Base-by-base conservation (phyloP, 2,888 invertebrate species). In the Seira sanloemensis region DNA sequence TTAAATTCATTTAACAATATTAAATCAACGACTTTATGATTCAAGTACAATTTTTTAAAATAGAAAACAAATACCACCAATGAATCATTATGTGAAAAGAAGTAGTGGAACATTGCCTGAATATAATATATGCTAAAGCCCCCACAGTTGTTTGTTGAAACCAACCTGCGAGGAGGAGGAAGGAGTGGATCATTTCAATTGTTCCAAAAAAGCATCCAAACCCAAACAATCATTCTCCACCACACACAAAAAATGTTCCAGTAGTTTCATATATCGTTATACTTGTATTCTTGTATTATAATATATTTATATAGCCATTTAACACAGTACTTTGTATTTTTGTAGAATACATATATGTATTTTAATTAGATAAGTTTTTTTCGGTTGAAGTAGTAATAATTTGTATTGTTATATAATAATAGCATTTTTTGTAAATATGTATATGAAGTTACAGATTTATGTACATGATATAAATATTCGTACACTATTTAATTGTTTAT, bases 391-490 rank as follows among this genome's bases (percentile, higher is more conserved):
- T 50, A 78, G 46, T 79, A 81, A 65, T 76, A 68, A 50, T 37
- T 80, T 67, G 69, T 78, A 46, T 73, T 72, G 26, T 74, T 37
- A 37, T 12, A 37, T 12, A 58, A 75, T 76, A 74, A 73, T 79
- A 80, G 80, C 80, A 74, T 73, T 80, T 58, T 58, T 58, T 58
- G 58, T 58, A 58, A 58, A 23, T 78, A 27, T 58, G 24, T 76
- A 66, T 80, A 81, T 76, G 65, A 81, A 81, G 81, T 81, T 85
- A 85, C 85, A 85, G 81, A 73, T 81, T 85, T 85, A 85, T 85
- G 85, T 85, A 77, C 85, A 85, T 85, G 66, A 73, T 72, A 76
- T 76, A 80, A 75, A 85, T 80, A 75, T 78, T 84, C 75, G 81
- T 81, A 81, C 81, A 81, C 81, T 81, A 80, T 72, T 12, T 37